Evolutionary conservation across 2,888 invertebrate genomes (phyloP).

Genomic region (Osmoderma eremita): DNA sequence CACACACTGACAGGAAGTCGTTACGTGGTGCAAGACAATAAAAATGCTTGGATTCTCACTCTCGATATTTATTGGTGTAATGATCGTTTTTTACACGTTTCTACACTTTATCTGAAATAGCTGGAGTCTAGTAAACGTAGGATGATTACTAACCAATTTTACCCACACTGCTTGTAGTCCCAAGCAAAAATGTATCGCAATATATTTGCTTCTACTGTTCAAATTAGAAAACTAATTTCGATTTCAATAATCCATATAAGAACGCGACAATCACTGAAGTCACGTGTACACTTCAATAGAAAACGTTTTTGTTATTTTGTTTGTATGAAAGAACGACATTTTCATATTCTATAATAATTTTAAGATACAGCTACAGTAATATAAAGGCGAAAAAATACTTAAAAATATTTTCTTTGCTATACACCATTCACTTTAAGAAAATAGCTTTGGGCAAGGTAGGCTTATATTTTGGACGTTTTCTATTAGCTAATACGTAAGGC

Average conservation of each 20-base stretch:
- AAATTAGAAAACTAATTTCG: slow-evolving; percentile 17
- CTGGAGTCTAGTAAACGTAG: neutral
- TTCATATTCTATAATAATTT: no score
- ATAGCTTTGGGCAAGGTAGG: no score
- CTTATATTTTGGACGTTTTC: no score
- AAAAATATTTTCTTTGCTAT: no score
- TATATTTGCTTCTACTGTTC: slow-evolving; percentile 4
- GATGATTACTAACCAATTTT: slow-evolving; percentile 9
- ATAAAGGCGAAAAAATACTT: no score
- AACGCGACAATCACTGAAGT: no score
- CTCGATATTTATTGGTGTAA: neutral
- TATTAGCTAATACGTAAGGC: no score
- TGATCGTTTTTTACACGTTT: neutral
- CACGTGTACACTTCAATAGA: no score
- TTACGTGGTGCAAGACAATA: slow-evolving; percentile 4
- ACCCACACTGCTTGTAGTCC: neutral
- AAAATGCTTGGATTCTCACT: neutral
- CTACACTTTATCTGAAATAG: slow-evolving; percentile 9
- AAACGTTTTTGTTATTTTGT: no score
- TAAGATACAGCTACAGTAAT: no score
- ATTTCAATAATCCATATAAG: neutral
- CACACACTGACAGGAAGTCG: slow-evolving; percentile 1
- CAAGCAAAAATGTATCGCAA: neutral
- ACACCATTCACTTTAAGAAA: no score
- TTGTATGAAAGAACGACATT: no score